Conservation (phyloP, 1,140 invertebrate species). For the Lasioglossum baleicum region DNA sequence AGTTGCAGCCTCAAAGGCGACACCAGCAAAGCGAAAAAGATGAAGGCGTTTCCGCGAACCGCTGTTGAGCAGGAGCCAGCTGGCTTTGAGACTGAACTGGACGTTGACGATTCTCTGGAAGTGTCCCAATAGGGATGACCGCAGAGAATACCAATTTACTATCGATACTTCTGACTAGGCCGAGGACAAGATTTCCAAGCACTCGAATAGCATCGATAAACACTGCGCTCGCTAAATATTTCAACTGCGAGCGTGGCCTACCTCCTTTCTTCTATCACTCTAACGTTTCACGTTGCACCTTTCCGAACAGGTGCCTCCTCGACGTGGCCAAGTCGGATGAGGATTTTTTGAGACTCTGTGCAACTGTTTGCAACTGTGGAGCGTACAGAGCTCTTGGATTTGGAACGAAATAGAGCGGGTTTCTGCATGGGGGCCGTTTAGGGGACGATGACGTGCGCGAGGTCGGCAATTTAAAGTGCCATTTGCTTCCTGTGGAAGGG, state of each 20-base stretch:
- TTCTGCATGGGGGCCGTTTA: not conserved
- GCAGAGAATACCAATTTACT: not conserved
- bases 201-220: not conserved
- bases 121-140: not conserved
- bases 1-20: not conserved
- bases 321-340: too few relatives aligned
- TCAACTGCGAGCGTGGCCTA: too few relatives aligned
- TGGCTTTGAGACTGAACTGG: not conserved
- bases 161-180: not conserved
- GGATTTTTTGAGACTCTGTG: too few relatives aligned
- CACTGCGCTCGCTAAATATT: too few relatives aligned
- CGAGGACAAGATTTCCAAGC: not conserved
- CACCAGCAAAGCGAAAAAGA: not conserved
- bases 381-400: not conserved
- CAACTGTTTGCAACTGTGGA: too few relatives aligned
- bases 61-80: not conserved
- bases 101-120: not conserved
- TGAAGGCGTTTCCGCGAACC: not conserved
- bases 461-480: constrained; percentile 54
- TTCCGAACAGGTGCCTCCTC: too few relatives aligned
- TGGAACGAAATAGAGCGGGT: not conserved
- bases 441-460: constrained; percentile 46
- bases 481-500: constrained; percentile 62
- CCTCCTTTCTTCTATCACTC: too few relatives aligned
- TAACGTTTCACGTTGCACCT: too few relatives aligned